A percentile compares a stretch with the other conserved stretches of the same genome.
Evolutionary conservation across 2,113 vertebrate genomes (phyloP).

Genomic region (Bettongia penicillata): DNA sequence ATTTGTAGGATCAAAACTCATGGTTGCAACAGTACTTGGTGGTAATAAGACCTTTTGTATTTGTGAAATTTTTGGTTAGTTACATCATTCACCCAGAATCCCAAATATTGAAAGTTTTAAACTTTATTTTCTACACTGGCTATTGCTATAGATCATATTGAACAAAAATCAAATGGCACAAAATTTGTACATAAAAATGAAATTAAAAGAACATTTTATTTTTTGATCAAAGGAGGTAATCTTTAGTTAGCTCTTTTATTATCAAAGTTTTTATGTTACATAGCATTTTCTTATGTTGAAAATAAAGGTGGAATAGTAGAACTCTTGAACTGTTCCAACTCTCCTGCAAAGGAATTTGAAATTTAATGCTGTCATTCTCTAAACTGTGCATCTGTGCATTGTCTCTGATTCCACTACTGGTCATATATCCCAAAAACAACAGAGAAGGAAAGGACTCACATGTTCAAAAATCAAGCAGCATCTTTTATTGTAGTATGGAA

Average conservation of each 20-base stretch:
- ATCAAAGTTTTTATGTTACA: conserved; percentile 16
- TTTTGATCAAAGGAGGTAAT: neutral
- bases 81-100: neutral
- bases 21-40: neutral
- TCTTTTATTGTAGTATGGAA: neutral
- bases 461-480: neutral
- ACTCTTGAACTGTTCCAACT: neutral
- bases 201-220: neutral
- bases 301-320: neutral
- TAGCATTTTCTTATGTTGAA: conserved; percentile 24
- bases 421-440: neutral
- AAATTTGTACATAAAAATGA: neutral
- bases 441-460: neutral
- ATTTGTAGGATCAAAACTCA: neutral
- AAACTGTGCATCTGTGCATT: neutral
- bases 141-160: neutral
- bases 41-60: conserved; percentile 2
- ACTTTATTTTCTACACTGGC: neutral
- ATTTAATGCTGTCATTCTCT: neutral
- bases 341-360: neutral
- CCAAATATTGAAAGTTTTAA: neutral
- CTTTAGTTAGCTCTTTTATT: neutral
- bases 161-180: conserved; percentile 18
- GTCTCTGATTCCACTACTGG: neutral
- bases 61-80: conserved; percentile 5